Conservation (phyloP, 2,797 vertebrate species). For the Trachurus trachurus region DNA sequence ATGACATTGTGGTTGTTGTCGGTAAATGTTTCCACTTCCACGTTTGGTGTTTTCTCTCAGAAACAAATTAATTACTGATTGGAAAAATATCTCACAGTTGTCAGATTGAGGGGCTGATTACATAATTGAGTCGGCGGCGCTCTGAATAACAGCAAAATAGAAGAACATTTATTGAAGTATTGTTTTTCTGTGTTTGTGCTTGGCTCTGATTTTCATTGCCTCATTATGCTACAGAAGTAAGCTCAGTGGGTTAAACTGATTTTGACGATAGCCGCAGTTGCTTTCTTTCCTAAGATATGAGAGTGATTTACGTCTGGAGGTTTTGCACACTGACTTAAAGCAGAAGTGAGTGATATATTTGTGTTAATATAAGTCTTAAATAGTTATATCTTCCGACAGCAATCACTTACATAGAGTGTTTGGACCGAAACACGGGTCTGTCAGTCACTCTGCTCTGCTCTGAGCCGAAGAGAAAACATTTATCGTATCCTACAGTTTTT, state of each 20-base stretch:
- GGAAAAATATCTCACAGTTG: not conserved
- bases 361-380: too few species aligned
- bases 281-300: slow-evolving; percentile 35
- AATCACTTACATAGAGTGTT: too few species aligned
- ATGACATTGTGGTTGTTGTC: not conserved
- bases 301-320: slow-evolving; percentile 26
- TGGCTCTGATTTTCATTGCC: slow-evolving; percentile 20
- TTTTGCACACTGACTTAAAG: slow-evolving; percentile 5
- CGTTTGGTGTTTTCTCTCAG: not conserved
- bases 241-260: slow-evolving; percentile 36
- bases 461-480: too few species aligned
- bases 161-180: slow-evolving; percentile 13
- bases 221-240: slow-evolving; percentile 14
- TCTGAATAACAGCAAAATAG: slow-evolving; percentile 1
- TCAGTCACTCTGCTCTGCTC: too few species aligned
- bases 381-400: too few species aligned
- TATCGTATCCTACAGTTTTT: too few species aligned
- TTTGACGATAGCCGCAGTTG: slow-evolving; percentile 21
- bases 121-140: not conserved
- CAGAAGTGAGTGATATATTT: too few species aligned
- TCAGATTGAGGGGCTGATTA: slow-evolving; percentile 14
- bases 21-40: not conserved
- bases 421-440: too few species aligned
- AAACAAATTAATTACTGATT: slow-evolving; percentile 10
- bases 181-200: slow-evolving; percentile 21